Evolutionary conservation across 2,797 vertebrate species (phyloP), one percentile per base, ranked within the genome.

Genomic region (Arnoldichthys spilopterus): DNA sequence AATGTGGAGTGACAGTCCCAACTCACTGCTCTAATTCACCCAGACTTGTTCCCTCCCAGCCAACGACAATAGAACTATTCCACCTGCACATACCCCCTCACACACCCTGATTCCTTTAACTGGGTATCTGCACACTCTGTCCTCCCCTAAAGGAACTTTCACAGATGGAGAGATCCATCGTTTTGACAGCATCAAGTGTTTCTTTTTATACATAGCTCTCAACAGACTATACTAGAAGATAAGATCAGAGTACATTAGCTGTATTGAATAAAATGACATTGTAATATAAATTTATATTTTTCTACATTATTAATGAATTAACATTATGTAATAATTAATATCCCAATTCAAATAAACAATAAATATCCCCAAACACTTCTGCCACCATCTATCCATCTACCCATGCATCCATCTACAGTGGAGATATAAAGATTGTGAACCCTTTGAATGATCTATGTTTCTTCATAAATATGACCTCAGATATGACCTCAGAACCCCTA

Each of bases 1-100:
- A 77, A 82, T 77, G 76, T 53, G 59, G 45, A 68, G 72, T 77
- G 78, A 84, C 78, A 84, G 76, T 47, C 73, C 62, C 78, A 77
- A 81, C 73, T 81, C 71, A 43, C 66, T 84, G 76, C 66, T 68
- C 66, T 80, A 62, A 79, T 76, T 83, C 53, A 74, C 75, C 66
- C 71, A 71, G 47, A 64, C 47, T 49, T 53, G 24, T 47, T 11
- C 12, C 43, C 28, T 54, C 62, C 71, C 30, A 40, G 58, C 61
- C 47, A 72, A 45, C 13, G 28, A 47, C 40, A 13, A 53, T 40
- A 37, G 34, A 61, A 61, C 24, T 34, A 34, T 28, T 76, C 73
- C 62, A 61, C 59, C 70, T 16, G 24, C 28, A 43, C 53, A 70
- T 20, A 67, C 68, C 68, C 26, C 34, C 74, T 43, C 22, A 54